These are phyloP conservation scores for Leucoma salicis DNA, from an alignment of 2,888 invertebrate species.

Conservation along the genomic window DNA sequence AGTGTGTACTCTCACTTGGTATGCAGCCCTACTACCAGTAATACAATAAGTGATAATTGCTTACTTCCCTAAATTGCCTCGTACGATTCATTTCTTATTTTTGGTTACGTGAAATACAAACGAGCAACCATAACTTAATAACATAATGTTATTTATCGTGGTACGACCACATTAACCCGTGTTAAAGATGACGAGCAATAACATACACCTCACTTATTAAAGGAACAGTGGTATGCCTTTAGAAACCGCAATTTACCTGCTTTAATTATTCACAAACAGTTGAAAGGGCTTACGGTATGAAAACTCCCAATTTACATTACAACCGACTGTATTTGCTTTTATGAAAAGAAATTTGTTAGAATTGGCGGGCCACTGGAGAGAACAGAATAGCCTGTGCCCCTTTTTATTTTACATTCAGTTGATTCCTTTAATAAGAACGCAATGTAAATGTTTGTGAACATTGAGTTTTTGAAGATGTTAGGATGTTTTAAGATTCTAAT, in stretches of 20 bases:
- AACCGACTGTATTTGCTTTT: conserved; percentile 1
- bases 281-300: not conserved
- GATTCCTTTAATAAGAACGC: not conserved
- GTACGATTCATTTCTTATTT: too few relatives aligned
- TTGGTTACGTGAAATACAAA: too few relatives aligned
- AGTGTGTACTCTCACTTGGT: too few relatives aligned
- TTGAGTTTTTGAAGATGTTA: not conserved
- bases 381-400: conserved; percentile 1
- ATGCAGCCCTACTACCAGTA: too few relatives aligned
- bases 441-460: not conserved
- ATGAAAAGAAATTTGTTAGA: conserved; percentile 5
- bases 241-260: not conserved
- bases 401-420: not conserved
- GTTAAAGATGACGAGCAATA: not conserved
- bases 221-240: not conserved
- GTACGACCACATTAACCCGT: too few relatives aligned
- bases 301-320: not conserved
- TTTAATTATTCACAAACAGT: not conserved
- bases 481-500: too few relatives aligned
- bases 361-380: too few relatives aligned
- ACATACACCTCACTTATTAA: not conserved
- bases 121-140: too few relatives aligned
- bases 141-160: too few relatives aligned
- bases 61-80: too few relatives aligned
- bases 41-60: too few relatives aligned